Conservation (phyloP, 2,888 invertebrate genomes). For the Erebia aethiops region DNA sequence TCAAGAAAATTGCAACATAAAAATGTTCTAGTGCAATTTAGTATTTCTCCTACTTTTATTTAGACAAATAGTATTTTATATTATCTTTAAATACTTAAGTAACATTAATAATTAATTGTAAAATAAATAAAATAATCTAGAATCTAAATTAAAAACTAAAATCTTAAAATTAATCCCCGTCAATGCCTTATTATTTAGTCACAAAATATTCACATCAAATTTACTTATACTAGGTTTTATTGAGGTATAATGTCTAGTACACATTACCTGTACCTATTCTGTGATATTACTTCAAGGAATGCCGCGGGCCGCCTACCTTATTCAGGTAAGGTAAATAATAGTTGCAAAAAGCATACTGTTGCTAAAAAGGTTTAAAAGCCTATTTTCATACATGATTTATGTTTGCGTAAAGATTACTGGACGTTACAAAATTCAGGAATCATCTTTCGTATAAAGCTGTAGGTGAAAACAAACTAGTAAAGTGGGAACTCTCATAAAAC, state of each 20-base stretch:
- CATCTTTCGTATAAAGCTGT: slow-evolving; percentile 32
- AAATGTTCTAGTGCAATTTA: neutral
- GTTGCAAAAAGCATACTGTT: neutral
- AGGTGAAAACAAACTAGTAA: slow-evolving; percentile 54
- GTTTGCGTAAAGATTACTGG: slow-evolving; percentile 12
- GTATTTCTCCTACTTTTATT: neutral
- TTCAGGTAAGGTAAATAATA: neutral
- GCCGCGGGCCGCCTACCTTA: no score
- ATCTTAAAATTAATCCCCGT: no score
- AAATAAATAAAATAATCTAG: no score
- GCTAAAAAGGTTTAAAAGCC: neutral
- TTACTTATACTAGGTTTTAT: no score
- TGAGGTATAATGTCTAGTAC: no score
- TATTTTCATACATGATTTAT: neutral
- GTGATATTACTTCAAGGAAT: no score
- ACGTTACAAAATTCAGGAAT: slow-evolving; percentile 38
- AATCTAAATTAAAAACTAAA: no score
- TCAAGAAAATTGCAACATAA: neutral
- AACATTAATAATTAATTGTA: no score
- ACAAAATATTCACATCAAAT: no score
- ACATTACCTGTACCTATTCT: no score
- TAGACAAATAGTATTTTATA: neutral
- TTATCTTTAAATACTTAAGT: neutral
- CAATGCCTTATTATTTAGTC: no score
- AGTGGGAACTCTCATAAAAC: slow-evolving; percentile 76